A percentile compares a stretch with the other conserved stretches of the same genome.
phyloP scores from a whole-genome alignment of 2,888 invertebrate species.

The Sarcophaga subvicina region DNA sequence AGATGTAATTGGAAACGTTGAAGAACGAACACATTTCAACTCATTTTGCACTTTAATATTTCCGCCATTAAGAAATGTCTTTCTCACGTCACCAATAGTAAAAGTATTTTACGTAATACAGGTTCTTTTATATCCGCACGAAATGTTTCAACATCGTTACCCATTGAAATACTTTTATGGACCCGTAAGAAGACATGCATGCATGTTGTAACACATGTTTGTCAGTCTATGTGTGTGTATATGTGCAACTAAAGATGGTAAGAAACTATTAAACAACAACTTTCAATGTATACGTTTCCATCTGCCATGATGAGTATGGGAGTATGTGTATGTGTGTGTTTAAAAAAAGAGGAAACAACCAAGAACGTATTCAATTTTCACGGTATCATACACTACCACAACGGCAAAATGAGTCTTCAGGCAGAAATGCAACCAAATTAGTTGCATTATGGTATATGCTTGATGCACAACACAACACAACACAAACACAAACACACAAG shows the following conservation, averaged over 20 bases:
- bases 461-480: background rate
- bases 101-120: background rate
- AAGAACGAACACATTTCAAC: too few relatives aligned
- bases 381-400: constrained; percentile 46
- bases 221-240: background rate
- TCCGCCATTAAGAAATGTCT: background rate
- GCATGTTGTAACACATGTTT: background rate
- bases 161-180: background rate
- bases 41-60: too few relatives aligned
- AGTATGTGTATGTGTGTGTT: constrained; percentile 16
- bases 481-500: constrained; percentile 6
- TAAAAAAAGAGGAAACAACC: constrained; percentile 34
- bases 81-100: constrained; percentile 3
- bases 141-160: constrained; percentile 42
- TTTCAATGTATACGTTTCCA: background rate
- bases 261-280: constrained; percentile 42
- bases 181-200: background rate
- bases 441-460: constrained; percentile 62
- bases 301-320: background rate
- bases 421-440: constrained; percentile 69
- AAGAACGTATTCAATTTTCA: constrained; percentile 67
- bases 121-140: constrained; percentile 23
- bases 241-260: constrained; percentile 36
- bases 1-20: too few relatives aligned
- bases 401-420: constrained; percentile 66